Base-by-base conservation (phyloP, 30 jellyfish, hydroid and myxozoan species). In the Pelagia noctiluca region DNA sequence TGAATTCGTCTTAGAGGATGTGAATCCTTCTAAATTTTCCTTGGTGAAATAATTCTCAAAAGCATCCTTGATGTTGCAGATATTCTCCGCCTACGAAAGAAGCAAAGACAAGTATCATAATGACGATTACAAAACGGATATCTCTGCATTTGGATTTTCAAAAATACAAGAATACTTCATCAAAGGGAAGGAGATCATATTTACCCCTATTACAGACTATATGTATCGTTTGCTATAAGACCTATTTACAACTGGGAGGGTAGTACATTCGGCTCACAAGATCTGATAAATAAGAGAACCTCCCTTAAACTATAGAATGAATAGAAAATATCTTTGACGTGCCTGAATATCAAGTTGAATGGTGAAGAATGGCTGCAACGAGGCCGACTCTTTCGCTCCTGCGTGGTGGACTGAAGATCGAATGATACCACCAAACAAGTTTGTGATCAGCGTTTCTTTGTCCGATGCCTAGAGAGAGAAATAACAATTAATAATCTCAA, bases 351-450 rank as follows among this genome's bases (percentile, higher is more conserved):
- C 99, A 31, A 95, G 89, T 48, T 88, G 99, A 10, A 95, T 65
- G 25, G 99, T 88, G 81, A 95, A 95, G 70, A 95, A 95, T 26
- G 99, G 99, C 64, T 95, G 99, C 71, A 95, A 76, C 8, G 97
- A 89, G 13, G 97, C 95, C 0, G 99, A 95, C 70, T 95, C 99
- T 34, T 95, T 95, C 28, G 88, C 93, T 0, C 99, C 99, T 21
- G 89, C 90, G 49, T 89, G 97, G 71, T 83, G 99, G 28, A 95
- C 99, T 2, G 99, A 89, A 1, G 99, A 95, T 3, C 99, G 88
- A 1, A 88, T 78, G 57, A 81, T 68, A 4, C 99, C 99, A 35
- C 99, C 99, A 78, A 88, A 95, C 19, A 95, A 36, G 25, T 71
- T 79, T 13, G 90, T 88, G 52, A 95, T 89, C 82, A 95, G 30